phyloP scores from a whole-genome alignment of 2,888 invertebrate genomes.

The Pristionchus exspectatus region DNA sequence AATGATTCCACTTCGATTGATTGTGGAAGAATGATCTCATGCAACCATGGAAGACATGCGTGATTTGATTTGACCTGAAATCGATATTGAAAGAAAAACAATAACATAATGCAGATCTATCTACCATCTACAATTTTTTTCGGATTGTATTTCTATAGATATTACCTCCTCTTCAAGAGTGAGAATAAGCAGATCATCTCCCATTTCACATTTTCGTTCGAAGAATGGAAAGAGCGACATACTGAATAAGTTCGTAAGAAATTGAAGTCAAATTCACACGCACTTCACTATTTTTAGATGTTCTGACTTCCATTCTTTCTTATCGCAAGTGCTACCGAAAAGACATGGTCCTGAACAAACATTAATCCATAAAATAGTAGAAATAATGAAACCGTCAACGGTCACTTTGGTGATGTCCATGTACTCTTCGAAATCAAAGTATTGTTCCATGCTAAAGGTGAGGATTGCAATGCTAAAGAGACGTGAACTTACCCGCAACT shows the following conservation, averaged over 20 bases:
- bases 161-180: neutral
- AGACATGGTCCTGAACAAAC: neutral
- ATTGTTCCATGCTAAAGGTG: too few species aligned
- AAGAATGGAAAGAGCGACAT: slow-evolving; percentile 17
- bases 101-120: too few species aligned
- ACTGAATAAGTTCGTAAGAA: neutral
- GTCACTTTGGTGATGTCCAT: neutral
- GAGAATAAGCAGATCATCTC: neutral
- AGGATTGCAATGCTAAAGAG: too few species aligned
- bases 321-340: neutral
- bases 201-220: neutral
- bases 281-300: neutral
- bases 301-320: neutral
- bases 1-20: neutral
- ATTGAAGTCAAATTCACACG: neutral
- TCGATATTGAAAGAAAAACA: neutral
- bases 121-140: too few species aligned
- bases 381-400: neutral
- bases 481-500: neutral
- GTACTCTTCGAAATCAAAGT: neutral
- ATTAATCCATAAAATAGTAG: neutral
- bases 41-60: slow-evolving; percentile 25
- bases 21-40: neutral
- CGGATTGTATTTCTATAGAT: neutral
- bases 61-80: slow-evolving; percentile 16